Evolutionary conservation across 2,797 vertebrate species (phyloP), one percentile per base, ranked within the genome.

Genomic region (Sebastes hubbsi): DNA sequence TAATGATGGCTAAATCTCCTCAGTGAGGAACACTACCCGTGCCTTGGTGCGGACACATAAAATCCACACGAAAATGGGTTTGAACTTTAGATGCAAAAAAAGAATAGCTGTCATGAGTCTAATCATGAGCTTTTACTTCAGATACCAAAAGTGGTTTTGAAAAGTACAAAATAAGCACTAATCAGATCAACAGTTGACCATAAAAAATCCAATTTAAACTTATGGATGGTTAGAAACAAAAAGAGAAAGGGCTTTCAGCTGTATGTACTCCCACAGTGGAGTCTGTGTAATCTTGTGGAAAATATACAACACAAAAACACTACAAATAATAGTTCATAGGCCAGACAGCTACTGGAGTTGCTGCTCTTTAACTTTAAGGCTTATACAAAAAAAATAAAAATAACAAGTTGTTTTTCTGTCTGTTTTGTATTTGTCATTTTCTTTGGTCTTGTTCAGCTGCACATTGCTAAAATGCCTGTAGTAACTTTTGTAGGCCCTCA

Each of bases 1-100:
- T 90, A 89, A 89, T 82, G 88, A 90, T 29, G 77, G 72, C 52
- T 78, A 87, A 89, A 82, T 91, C 70, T 80, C 52, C 76, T 79
- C 38, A 36, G 54, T 69, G 74, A 85, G 74, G 90, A 85, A 87
- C 68, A 59, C 55, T 85, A 70, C 63, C 61, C 8, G 29, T 79
- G 74, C 52, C 38, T 80, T 64, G 56, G 18, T 83, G 69, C 74
- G 27, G 58, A 82, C 54, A 52, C 67, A 81, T 71, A 36, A 82
- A 84, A 78, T 58, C 61, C 12, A 81, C 59, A 29, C 55, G 25
- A 78, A 87, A 86, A 86, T 59, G 24, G 27, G 20, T 78, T 84
- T 78, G 52, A 89, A 80, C 76, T 85, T 84, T 46, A 59, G 29
- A 78, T 78, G 32, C 32, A 66, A 82, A 75, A 66, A 65, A 66